Evolutionary conservation across 2,797 vertebrate genomes (phyloP), one percentile per base, ranked within the genome.

Genomic region (Protosalanx chinensis): DNA sequence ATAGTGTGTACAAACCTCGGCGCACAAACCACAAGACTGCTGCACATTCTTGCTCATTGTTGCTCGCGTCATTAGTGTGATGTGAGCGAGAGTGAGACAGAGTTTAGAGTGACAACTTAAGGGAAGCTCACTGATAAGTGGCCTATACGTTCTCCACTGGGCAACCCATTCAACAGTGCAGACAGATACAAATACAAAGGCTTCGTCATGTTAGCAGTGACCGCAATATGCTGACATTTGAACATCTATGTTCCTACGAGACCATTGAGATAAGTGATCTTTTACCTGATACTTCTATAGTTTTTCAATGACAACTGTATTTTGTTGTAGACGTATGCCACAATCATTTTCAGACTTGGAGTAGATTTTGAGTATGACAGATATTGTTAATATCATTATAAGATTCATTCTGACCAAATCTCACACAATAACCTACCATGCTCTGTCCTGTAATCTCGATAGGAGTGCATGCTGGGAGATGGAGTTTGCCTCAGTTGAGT

Each of bases 371-470:
- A 58, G 3, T 13, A n/a, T n/a, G 46, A 41, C 12, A 41, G 7
- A 41, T 7, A 12, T 41, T 41, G 37, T 27, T 27, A 27, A 27
- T 27, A 27, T 27, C 23, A 27, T 27, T 27, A 27, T 27, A 27
- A 27, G 23, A 27, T 27, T 27, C 23, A 27, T 27, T 27, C 23
- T 30, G 27, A 12, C 30, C 68, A 63, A 46, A 20, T 63, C 5
- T 37, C 32, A 68, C 29, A 27, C 51, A 2, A 20, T 2, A 72
- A 71, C 92, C 86, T 89, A 98, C 95, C 95, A 0, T 88, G 89
- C 30, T 84, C 85, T 3, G 82, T 81, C 85, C 89, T 91, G 84
- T 79, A 94, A 60, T 86, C 84, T 66, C 88, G 85, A 12, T 85
- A 84, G 0, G 86, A 86, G 46, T 86, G 90, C 83, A 83, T 83